Conservation (phyloP, 2,113 vertebrate species). For the Cariama cristata region DNA sequence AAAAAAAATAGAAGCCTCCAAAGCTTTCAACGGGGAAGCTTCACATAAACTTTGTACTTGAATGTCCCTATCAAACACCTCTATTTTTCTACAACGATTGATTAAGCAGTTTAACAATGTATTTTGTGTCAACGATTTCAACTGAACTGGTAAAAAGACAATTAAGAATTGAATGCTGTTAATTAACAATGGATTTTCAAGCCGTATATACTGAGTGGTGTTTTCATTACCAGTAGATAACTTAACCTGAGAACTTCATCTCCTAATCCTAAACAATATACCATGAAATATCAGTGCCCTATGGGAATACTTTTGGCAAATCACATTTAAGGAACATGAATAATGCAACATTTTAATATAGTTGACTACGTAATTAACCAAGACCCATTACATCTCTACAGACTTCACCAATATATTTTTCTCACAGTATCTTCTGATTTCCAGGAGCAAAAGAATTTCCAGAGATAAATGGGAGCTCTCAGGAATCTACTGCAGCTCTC, state of each 20-base stretch:
- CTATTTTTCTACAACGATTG: conserved; percentile 84
- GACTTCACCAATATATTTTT: background rate
- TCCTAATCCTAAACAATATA: background rate
- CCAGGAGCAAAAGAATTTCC: background rate
- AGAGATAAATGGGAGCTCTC: background rate
- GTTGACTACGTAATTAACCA: background rate
- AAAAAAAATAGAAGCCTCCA: conserved; percentile 48
- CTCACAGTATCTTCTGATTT: background rate
- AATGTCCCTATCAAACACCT: conserved; percentile 78
- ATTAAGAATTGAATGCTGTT: conserved; percentile 73
- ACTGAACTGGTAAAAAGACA: conserved; percentile 65
- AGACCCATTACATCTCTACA: background rate
- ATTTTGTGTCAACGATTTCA: conserved; percentile 79
- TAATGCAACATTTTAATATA: background rate
- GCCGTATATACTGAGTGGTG: conserved; percentile 60
- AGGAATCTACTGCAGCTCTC: background rate
- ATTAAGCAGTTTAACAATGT: conserved; percentile 78
- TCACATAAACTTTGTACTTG: conserved; percentile 77
- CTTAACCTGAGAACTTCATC: background rate
- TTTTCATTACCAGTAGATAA: conserved; percentile 58
- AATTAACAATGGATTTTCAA: conserved; percentile 78
- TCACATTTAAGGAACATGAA: background rate
- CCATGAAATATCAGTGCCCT: background rate
- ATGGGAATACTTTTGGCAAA: background rate
- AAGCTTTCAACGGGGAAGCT: conserved; percentile 65